Evolutionary conservation across 1,140 invertebrate genomes (phyloP).

Genomic region (Sinonovacula constricta): DNA sequence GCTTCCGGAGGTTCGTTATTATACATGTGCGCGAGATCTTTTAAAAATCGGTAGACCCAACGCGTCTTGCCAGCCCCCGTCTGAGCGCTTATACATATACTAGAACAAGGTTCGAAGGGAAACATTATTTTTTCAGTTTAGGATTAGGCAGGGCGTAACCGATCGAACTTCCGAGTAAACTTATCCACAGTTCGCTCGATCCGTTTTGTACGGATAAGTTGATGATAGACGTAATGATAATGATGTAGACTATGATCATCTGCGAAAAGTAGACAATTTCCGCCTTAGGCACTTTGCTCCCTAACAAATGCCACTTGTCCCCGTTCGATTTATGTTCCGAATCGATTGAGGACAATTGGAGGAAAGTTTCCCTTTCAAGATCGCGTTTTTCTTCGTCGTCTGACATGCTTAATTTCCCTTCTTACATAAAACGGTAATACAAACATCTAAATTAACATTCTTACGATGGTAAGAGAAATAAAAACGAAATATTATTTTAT

Average conservation of each 20-base stretch:
- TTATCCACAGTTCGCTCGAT: slow-evolving; percentile 8
- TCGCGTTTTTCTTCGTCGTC: too few relatives aligned
- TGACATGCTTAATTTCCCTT: too few relatives aligned
- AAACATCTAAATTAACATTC: too few relatives aligned
- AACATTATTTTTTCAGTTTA: too few relatives aligned
- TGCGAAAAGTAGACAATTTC: slow-evolving; percentile 20
- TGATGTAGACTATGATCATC: slow-evolving; percentile 16
- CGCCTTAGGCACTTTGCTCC: not conserved
- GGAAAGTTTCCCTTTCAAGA: not conserved
- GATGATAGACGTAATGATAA: slow-evolving; percentile 16
- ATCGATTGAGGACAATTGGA: not conserved
- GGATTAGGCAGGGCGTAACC: slow-evolving; percentile 13
- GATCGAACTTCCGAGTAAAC: not conserved
- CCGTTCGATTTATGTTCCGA: not conserved
- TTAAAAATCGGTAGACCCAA: not conserved
- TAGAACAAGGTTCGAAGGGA: slow-evolving; percentile 12
- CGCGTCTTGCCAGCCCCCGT: slow-evolving; percentile 3
- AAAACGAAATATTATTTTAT: too few relatives aligned
- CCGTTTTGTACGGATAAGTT: slow-evolving; percentile 17
- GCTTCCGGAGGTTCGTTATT: not conserved
- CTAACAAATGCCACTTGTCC: slow-evolving; percentile 8
- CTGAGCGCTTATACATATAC: slow-evolving; percentile 10
- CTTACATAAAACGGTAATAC: too few relatives aligned
- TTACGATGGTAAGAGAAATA: too few relatives aligned
- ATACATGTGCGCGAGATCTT: not conserved